Conservation (phyloP, 2,113 vertebrate species). For the Neopipo cinnamomea region DNA sequence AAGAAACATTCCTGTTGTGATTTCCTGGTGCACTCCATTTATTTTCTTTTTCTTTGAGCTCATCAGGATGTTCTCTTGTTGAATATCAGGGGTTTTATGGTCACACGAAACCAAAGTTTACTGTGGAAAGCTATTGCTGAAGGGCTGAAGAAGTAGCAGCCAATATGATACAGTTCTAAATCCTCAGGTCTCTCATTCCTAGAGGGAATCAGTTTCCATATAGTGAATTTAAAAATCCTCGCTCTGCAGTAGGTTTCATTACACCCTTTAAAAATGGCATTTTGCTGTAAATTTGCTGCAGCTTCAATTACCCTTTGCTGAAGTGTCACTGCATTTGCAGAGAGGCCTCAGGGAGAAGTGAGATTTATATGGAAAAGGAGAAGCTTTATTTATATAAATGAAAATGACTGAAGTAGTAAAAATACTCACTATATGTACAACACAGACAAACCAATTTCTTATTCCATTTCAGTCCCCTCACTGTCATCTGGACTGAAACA, state of each 20-base stretch:
- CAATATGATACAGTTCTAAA: background rate
- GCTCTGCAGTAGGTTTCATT: background rate
- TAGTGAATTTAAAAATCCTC: constrained; percentile 17
- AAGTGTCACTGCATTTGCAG: constrained; percentile 20
- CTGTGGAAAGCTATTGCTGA: background rate
- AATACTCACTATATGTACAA: background rate
- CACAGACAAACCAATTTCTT: background rate
- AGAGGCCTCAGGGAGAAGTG: background rate
- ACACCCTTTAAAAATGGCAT: constrained; percentile 30
- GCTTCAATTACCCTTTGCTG: constrained; percentile 33
- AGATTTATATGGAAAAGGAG: background rate
- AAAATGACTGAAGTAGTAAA: background rate
- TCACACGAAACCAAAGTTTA: background rate
- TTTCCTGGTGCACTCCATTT: background rate
- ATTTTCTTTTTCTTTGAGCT: background rate
- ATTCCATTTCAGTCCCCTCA: background rate
- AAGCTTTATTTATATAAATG: constrained; percentile 37
- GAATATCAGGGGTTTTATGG: background rate
- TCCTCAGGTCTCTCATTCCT: constrained; percentile 5
- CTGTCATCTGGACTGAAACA: background rate
- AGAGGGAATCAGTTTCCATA: constrained; percentile 4
- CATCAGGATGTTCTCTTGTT: background rate
- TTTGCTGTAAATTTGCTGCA: constrained; percentile 22
- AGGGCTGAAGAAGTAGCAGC: background rate
- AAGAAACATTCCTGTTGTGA: background rate